Percentiles rank a stretch among this genome's conserved stretches.
These are phyloP conservation scores for Tenthredo scrophulariae DNA, from an alignment of 2,888 invertebrate species.

Conservation along the genomic window DNA sequence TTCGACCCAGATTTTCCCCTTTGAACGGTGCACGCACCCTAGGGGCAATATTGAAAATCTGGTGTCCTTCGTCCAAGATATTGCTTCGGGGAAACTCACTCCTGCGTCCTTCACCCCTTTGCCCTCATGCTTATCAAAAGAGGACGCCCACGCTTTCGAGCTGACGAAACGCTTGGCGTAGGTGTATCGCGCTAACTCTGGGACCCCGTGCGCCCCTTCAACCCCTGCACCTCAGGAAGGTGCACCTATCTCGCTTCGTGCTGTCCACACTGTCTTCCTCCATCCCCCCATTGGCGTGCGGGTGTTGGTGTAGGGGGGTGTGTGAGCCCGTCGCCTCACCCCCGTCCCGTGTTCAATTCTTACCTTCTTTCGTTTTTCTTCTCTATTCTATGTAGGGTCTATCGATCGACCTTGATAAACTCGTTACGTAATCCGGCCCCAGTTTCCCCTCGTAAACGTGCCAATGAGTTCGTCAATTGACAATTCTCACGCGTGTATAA, in stretches of 20 bases:
- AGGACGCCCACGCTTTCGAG: constrained; percentile 22
- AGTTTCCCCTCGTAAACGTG: background rate
- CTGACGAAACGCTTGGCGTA: constrained; percentile 27
- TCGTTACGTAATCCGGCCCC: constrained; percentile 23
- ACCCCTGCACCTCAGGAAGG: constrained; percentile 7
- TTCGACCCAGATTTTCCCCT: background rate
- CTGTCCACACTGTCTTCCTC: constrained; percentile 26
- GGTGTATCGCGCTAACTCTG: constrained; percentile 39
- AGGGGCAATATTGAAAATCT: constrained; percentile 29
- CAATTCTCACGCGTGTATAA: background rate
- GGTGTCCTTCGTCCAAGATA: constrained; percentile 31
- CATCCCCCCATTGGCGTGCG: background rate
- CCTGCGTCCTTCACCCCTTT: constrained; percentile 10
- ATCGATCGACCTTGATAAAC: constrained; percentile 42
- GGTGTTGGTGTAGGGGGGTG: background rate
- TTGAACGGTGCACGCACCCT: background rate
- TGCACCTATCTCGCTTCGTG: constrained; percentile 19
- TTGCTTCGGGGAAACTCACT: background rate
- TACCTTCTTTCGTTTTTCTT: constrained; percentile 11
- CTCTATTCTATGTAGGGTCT: background rate
- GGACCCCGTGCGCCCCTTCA: background rate
- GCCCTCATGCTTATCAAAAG: constrained; percentile 1
- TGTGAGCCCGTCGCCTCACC: constrained; percentile 6
- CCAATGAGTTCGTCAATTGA: constrained; percentile 10
- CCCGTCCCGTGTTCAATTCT: constrained; percentile 29